Percentiles rank a stretch among this genome's conserved stretches.
Conservation (phyloP, 2,113 vertebrate species). For the Brachyistius frenatus region DNA sequence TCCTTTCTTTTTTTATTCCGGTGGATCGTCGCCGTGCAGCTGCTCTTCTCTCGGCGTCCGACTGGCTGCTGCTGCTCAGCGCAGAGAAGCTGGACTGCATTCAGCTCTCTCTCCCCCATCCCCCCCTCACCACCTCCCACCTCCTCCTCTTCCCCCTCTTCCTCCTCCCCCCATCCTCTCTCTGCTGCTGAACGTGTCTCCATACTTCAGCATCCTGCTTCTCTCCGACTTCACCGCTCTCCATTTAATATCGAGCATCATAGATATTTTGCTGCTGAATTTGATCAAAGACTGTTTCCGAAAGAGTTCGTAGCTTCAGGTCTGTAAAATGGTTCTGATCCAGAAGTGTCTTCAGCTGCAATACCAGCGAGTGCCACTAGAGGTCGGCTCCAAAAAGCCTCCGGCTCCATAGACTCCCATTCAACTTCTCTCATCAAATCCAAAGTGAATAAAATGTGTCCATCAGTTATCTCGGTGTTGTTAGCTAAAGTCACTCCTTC, state of each 20-base stretch:
- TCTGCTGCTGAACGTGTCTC: conserved; percentile 31
- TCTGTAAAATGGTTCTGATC: too few species aligned
- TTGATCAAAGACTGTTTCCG: too few species aligned
- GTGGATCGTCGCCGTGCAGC: neutral
- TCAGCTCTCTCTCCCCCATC: neutral
- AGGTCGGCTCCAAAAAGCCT: too few species aligned
- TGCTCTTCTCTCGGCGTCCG: conserved; percentile 50
- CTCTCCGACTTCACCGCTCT: neutral
- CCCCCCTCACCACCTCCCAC: neutral
- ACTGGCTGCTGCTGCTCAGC: conserved; percentile 58
- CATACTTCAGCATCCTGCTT: conserved; percentile 6
- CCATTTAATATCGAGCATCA: neutral
- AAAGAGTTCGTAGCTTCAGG: too few species aligned
- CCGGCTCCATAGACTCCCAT: too few species aligned
- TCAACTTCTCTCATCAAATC: too few species aligned
- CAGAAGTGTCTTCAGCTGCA: too few species aligned
- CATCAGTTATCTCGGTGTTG: too few species aligned
- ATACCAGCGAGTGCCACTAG: too few species aligned
- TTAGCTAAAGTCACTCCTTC: too few species aligned
- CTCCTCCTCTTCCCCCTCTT: conserved; percentile 13
- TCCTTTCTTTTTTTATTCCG: conserved; percentile 14
- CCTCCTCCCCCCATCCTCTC: neutral
- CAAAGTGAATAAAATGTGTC: too few species aligned
- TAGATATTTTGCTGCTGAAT: too few species aligned
- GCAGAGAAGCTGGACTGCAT: conserved; percentile 62